Evolutionary conservation across 2,888 invertebrate genomes (phyloP), one percentile per base, ranked within the genome.

Genomic region (Endotricha flammealis): DNA sequence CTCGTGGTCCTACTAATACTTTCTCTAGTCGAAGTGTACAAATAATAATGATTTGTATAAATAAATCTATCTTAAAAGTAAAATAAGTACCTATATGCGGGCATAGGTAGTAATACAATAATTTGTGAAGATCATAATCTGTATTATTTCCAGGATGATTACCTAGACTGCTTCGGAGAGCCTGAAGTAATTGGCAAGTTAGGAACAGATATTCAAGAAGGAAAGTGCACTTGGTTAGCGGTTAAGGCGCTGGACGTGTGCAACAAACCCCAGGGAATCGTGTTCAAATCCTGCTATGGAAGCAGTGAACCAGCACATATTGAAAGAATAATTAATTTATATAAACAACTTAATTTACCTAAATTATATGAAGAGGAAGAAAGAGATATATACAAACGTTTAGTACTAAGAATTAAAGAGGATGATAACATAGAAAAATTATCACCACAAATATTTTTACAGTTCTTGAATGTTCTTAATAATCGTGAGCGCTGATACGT

Each of bases 201-300:
- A 0, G 68, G 72, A 1, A 70, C 65, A 1, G 73, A 75, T 39
- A 77, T 78, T 2, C 70, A 71, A 40, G 95, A 96, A 60, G 96
- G 96, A 23, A 98, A 98, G 75, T 98, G 97, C 68, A 91, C 95
- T 0, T 98, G 98, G 98, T 78, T 96, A 27, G 91, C 94, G 0
- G 93, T 96, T 20, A 90, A 91, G 30, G 94, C 95, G 24, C 81
- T 96, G 53, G 90, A 94, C 71, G 83, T 91, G 24, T 91, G 91
- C 7, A 89, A 86, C 29, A 78, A 88, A 0, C 75, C 87, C 5
- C 95, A 95, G 63, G 87, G 88, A 44, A 77, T 89, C 48, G 80
- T 92, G 9, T 89, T 95, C 74, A 76, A 89, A 49, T 89, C 92
- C 41, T 91, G 92, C 71, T 96, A 95, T 62, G 95, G 94, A 0